phyloP scores from a whole-genome alignment of 2,113 vertebrate genomes.

The Saguinus imperator region DNA sequence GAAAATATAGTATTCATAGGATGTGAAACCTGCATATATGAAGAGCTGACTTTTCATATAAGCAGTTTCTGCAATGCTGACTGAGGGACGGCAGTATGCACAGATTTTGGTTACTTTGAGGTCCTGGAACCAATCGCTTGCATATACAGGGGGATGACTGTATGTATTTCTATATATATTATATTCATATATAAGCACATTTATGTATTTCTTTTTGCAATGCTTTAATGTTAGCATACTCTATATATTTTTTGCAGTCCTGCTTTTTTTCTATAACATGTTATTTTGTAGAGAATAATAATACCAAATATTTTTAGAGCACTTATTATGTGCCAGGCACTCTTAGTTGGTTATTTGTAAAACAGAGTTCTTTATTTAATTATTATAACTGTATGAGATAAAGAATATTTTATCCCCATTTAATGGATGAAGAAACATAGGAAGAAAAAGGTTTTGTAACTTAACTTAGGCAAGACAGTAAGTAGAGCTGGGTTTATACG shows the following conservation, averaged over 20 bases:
- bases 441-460: not conserved
- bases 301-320: not conserved
- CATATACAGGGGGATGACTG: not conserved
- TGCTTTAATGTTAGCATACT: not conserved
- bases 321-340: not conserved
- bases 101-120: not conserved
- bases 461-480: not conserved
- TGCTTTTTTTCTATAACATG: not conserved
- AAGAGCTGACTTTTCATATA: not conserved
- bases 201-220: not conserved
- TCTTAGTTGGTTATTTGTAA: conserved; percentile 7
- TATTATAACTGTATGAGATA: not conserved
- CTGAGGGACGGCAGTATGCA: not conserved
- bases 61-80: not conserved
- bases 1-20: not conserved
- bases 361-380: not conserved
- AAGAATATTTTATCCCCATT: not conserved
- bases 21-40: not conserved
- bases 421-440: not conserved
- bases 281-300: conserved; percentile 16
- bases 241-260: not conserved
- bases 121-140: not conserved
- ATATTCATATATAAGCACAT: not conserved
- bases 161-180: not conserved
- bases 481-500: not conserved